Evolutionary conservation across 2,797 vertebrate genomes (phyloP), one percentile per base, ranked within the genome.

Genomic region (Myotis daubentonii): DNA sequence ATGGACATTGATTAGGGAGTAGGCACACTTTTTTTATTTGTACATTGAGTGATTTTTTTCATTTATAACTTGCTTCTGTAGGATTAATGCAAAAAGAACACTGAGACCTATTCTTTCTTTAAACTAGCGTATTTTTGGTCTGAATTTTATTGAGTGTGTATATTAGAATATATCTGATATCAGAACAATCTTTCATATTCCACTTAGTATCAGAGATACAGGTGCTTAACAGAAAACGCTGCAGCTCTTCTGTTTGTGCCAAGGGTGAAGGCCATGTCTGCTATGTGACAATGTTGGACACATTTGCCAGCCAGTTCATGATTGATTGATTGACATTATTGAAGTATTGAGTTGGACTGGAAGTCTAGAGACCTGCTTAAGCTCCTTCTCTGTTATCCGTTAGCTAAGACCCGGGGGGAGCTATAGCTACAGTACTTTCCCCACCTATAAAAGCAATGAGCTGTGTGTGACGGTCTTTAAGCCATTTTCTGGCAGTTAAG

Each of bases 51-150:
- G 51, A 16, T 62, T 47, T 47, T 47, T 78, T 94, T 92, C 0
- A 76, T 57, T 84, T 94, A 38, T 72, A 87, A 38, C 22, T 70
- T 81, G 5, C 44, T 84, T 92, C 11, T 82, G 36, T 78, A 60
- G n/a, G 13, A 38, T 33, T 75, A 2, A 81, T 81, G 41, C 19
- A 41, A 80, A 83, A 80, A 57, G 1, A 94, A 76, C 51, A 81
- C 4, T 65, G 38, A 91, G 70, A 70, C 87, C 36, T 36, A 36
- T 93, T 82, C 72, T 84, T 72, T 60, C 25, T 79, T 95, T 79
- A n/a, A 66, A 80, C 7, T 93, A 41, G 15, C 86, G 79, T 49
- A 55, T 82, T 94, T 92, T 91, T 85, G 60, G 2, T 81, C 44
- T 84, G 20, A 87, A 80, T n/a, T 65, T 74, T 80, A 68, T 41